Base-by-base conservation (phyloP, 35 echinoderm and acorn worm species). In the Holothuria glaberrima region DNA sequence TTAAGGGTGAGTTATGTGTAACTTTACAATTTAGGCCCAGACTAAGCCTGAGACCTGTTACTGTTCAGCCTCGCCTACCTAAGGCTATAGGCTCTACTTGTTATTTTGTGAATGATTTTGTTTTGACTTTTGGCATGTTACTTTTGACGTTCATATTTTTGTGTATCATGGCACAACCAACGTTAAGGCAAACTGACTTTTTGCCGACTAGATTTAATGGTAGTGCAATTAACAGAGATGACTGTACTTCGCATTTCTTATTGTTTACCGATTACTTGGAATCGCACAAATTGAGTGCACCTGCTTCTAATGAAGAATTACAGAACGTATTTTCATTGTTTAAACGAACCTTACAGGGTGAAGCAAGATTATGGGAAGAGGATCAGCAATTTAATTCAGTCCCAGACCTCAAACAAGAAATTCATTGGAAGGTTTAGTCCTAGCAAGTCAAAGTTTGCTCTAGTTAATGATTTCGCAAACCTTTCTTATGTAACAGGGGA, bases 141-240 rank as follows among this genome's bases (percentile, higher is more conserved):
- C 50, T 54, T 54, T 54, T 54, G 12, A 54, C 50, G 0, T 9
- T 54, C 13, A 14, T 54, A 54, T 9, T 54, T 9, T 17, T 68
- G 3, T 75, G 16, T 16, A 71, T 31, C 68, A 71, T 71, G 68
- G 4, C 29, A 28, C 4, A 71, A 71, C 29, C 5, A 0, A 5
- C 71, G 13, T 36, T 75, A 33, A 9, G 71, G 71, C 33, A 75
- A 75, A 38, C 33, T 9, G 71, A 75, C 38, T 75, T 38, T 36
- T 74, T 74, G 71, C 71, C 21, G 36, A 36, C 28, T 74, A 74
- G 71, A 74, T 74, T 74, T 74, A 30, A 74, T 38, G 30, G 31
- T 74, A 36, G 32, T 20, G 6, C 33, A 22, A 33, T 75, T 36
- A 44, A 44, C 71, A 75, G 71, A 7, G 32, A 75, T 75, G 71